These are phyloP conservation scores for Drosophila tripunctata DNA, from an alignment of 2,888 invertebrate species.

Conservation along the genomic window DNA sequence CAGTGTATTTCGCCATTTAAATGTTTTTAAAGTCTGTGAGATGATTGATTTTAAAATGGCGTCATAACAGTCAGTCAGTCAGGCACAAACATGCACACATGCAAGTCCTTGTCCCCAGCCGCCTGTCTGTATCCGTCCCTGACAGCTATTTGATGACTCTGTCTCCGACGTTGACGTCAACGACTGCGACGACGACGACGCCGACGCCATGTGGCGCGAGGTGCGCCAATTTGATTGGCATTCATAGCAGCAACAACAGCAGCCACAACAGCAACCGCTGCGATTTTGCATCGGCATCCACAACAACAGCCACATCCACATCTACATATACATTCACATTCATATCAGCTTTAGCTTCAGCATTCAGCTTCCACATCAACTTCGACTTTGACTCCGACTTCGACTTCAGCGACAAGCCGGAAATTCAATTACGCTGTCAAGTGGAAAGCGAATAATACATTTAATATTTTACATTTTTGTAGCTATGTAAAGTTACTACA, in stretches of 20 bases:
- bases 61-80: slow-evolving; percentile 51
- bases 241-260: slow-evolving; percentile 49
- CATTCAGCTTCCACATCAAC: slow-evolving; percentile 19
- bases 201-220: slow-evolving; percentile 51
- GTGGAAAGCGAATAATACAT: slow-evolving; percentile 33
- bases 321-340: background rate
- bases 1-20: slow-evolving; percentile 5
- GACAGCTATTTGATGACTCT: slow-evolving; percentile 68
- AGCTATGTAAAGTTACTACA: background rate
- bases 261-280: slow-evolving; percentile 32
- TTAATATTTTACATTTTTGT: slow-evolving; percentile 2
- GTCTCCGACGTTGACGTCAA: slow-evolving; percentile 25
- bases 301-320: slow-evolving; percentile 27
- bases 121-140: slow-evolving; percentile 16
- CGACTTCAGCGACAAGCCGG: slow-evolving; percentile 23
- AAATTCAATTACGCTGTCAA: slow-evolving; percentile 60
- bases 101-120: slow-evolving; percentile 32
- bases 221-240: slow-evolving; percentile 77
- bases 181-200: slow-evolving; percentile 18
- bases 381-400: slow-evolving; percentile 19
- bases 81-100: slow-evolving; percentile 2
- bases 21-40: slow-evolving; percentile 18
- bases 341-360: too few relatives aligned
- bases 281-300: slow-evolving; percentile 37
- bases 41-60: slow-evolving; percentile 64